Evolutionary conservation across 2,888 invertebrate genomes (phyloP).

Genomic region (Smittia sp.): DNA sequence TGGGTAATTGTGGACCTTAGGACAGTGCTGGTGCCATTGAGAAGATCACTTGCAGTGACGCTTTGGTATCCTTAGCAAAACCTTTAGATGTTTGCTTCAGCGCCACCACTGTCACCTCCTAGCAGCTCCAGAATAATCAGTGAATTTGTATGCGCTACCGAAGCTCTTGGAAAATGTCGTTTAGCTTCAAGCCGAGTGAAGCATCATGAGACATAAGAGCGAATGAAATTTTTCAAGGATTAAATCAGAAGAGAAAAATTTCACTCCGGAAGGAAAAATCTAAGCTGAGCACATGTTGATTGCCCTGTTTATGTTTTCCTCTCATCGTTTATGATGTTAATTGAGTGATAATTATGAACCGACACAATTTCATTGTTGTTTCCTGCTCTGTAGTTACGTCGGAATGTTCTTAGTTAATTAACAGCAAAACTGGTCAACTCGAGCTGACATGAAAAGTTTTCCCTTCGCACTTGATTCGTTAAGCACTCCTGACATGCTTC

Average conservation of each 20-base stretch:
- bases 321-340: neutral
- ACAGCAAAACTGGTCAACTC: neutral
- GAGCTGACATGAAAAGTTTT: neutral
- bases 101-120: too few relatives aligned
- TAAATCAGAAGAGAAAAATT: neutral
- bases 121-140: neutral
- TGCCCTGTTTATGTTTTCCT: neutral
- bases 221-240: neutral
- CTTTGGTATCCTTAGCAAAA: too few relatives aligned
- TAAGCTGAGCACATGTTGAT: neutral
- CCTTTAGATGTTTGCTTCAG: too few relatives aligned
- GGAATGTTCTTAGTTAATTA: neutral
- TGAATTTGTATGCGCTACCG: neutral
- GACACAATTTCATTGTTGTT: neutral
- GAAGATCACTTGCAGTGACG: too few relatives aligned
- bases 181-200: neutral
- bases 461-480: neutral
- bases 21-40: too few relatives aligned
- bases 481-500: neutral
- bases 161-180: neutral
- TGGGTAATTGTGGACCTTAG: too few relatives aligned
- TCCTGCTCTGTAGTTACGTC: neutral
- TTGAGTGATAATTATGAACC: neutral
- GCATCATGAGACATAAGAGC: too few relatives aligned
- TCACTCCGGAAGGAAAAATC: neutral